Percentiles rank a stretch among this genome's conserved stretches.
Evolutionary conservation across 2,113 vertebrate genomes (phyloP).

Genomic region (Benitochromis conjunctus): DNA sequence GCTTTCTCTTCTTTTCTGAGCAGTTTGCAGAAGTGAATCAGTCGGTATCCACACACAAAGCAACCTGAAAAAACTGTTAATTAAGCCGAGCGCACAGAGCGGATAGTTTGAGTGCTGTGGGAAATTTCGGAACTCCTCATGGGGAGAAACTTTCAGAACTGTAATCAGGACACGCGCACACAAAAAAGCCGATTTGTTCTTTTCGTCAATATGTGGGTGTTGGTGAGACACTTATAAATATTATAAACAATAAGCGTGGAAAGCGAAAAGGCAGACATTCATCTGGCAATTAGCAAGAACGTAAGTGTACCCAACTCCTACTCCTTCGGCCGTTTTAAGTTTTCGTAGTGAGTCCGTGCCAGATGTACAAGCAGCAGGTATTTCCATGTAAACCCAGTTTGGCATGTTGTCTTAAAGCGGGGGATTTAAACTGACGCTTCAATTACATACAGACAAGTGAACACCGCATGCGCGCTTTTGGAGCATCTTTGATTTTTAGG

Average conservation of each 20-base stretch:
- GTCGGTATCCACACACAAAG: slow-evolving; percentile 19
- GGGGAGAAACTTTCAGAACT: not conserved
- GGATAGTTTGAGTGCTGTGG: slow-evolving; percentile 2
- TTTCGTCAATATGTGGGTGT: not conserved
- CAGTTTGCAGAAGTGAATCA: not conserved
- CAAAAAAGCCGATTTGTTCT: not conserved
- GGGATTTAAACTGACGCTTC: not conserved
- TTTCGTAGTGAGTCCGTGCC: not conserved
- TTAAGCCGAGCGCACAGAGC: not conserved
- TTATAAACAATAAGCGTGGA: not conserved
- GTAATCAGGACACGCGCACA: not conserved
- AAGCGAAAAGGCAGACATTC: not conserved
- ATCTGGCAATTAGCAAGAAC: not conserved
- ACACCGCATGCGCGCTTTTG: not conserved
- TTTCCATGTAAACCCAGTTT: not conserved
- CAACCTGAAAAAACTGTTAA: not conserved
- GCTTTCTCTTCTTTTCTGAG: not conserved
- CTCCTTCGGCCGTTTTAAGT: not conserved
- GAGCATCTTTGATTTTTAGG: not conserved
- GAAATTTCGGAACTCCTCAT: not conserved
- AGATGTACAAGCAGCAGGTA: not conserved
- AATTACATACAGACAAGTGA: not conserved
- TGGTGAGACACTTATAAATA: not conserved
- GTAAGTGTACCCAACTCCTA: not conserved
- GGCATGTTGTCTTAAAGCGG: not conserved